Base-by-base conservation (phyloP, 2,888 invertebrate genomes). In the Lagria hirta region DNA sequence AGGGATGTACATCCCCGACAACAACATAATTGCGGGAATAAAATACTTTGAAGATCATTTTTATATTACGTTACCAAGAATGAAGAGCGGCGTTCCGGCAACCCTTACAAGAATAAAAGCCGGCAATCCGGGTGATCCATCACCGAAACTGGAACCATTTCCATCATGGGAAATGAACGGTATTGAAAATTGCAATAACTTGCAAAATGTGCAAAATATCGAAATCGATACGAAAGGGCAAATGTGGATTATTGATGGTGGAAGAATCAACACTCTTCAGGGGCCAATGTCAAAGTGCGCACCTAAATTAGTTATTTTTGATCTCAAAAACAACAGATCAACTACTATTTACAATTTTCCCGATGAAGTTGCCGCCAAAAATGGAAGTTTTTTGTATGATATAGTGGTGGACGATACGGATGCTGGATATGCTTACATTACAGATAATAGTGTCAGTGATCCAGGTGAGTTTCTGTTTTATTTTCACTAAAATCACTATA, bases 171-270 rank as follows among this genome's bases (percentile, higher is more conserved):
- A 73, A 12, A 78, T 80, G 73, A 86, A 87, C 62, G 68, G 70
- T 10, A 48, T 82, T 27, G 83, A 82, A 0, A 79, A 86, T 60
- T 87, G 87, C 67, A 68, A 72, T 3, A 32, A 33, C 29, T 72
- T 88, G 45, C 87, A 88, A 65, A 84, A 82, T 60, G 85, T 87
- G 13, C 86, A 86, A 66, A 83, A 83, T 55, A 73, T 87, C 52
- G 86, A 87, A 63, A 80, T 87, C 28, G 86, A 88, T 66, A 35
- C 55, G 0, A 76, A 76, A 47, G 85, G 86, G 2, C 70, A 82
- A 6, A 78, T 87, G 76, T 84, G 83, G 78, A 77, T 80, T 17
- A 74, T 84, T 30, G 86, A 86, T 52, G 81, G 81, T 32, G 87
- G 87, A 0, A 74, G 83, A 43, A 75, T 81, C 1, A 77, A 78